phyloP scores from a whole-genome alignment of 1,140 invertebrate genomes.

The Chironomus tepperi region DNA sequence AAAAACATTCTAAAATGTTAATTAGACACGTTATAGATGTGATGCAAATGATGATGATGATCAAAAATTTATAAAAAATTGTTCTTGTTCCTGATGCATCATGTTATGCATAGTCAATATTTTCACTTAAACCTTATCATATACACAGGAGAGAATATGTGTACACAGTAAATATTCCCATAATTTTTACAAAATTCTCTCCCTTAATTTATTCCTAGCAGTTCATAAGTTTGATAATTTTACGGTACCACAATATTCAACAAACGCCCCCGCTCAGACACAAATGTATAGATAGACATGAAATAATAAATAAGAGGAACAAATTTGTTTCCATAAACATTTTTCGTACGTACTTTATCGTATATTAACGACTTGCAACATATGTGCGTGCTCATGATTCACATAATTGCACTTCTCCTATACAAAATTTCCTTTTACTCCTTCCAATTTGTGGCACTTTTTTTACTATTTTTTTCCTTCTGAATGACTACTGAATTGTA shows the following conservation, averaged over 20 bases:
- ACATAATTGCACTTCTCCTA: constrained; percentile 18
- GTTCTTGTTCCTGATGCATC: neutral
- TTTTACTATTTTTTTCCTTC: no score
- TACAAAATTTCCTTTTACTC: no score
- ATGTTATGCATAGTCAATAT: neutral
- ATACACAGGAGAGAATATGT: no score
- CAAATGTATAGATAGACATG: no score
- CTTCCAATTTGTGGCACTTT: neutral
- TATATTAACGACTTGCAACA: constrained; percentile 1
- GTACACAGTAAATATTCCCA: no score
- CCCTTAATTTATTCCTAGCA: no score
- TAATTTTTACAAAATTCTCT: no score
- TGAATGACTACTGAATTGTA: no score
- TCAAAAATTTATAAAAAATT: no score
- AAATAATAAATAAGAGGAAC: no score
- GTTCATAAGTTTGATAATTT: neutral
- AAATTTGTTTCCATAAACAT: no score
- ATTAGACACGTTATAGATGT: neutral
- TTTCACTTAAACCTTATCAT: neutral
- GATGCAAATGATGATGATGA: neutral
- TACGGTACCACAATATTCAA: neutral
- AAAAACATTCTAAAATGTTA: neutral
- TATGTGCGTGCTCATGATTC: constrained; percentile 20
- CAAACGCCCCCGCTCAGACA: neutral
- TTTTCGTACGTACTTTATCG: neutral